Base-by-base conservation (phyloP, 1,140 invertebrate species). In the Matsumurasca onukii region DNA sequence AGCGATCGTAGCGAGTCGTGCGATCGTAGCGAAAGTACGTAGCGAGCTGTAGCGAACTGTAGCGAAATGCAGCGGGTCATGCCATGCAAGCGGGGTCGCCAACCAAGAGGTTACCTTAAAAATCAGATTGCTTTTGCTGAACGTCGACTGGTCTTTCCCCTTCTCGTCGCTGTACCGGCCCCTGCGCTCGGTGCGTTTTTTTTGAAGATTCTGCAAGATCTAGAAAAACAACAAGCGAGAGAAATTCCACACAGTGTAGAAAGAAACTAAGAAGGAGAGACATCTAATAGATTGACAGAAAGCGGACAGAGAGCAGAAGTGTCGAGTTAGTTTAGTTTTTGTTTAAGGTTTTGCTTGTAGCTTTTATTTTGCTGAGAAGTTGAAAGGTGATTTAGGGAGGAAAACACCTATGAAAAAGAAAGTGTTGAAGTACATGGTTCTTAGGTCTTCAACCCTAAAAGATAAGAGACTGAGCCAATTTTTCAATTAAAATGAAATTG, bases 171-270 rank as follows among this genome's bases (percentile, higher is more conserved):
- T 89, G 86, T 92, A 90, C 84, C 91, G 89, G 86, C 91, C 91
- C 87, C 91, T 89, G 86, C 91, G 88, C 88, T 93, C 91, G 86
- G 91, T 92, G 89, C 91, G 91, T 89, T 93, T 94, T 93, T 93
- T 94, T 91, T 93, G 91, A 86, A 93, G 91, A 89, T 93, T 94
- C 91, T 94, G 92, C 90, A 94, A 93, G 90, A 94, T 94, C 92
- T 94, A 93, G 89, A 91, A 91, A 90, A 75, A 73, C 69, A 75
- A 74, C 59, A 74, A 73, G 69, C 72, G 70, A 72, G 70, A 73
- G 70, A 72, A 70, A 73, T 70, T 70, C 69, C 69, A 74, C 71
- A 74, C 68, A 70, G 70, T 70, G 69, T 73, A 73, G 69, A 81
- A 78, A 76, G 74, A 73, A 76, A 80, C 78, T 76, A 78, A 70